A percentile compares a stretch with the other conserved stretches of the same genome.
Conservation (phyloP, 2,888 invertebrate species). For the Amphiduros pacificus region DNA sequence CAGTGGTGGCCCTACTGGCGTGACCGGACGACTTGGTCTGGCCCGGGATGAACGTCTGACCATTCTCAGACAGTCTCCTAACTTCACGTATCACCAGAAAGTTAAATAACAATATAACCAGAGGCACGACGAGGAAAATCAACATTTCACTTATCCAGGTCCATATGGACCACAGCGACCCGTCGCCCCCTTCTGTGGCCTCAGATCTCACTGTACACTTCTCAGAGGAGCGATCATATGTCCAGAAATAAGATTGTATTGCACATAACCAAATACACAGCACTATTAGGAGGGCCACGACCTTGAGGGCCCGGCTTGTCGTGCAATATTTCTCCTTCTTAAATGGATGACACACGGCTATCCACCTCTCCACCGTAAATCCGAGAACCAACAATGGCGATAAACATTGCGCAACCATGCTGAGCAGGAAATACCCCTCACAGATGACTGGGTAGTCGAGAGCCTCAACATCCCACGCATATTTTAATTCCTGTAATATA, state of each 20-base stretch:
- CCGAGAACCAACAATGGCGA: constrained; percentile 56
- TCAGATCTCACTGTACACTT: constrained; percentile 39
- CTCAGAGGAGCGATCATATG: constrained; percentile 36
- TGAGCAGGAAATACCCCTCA: constrained; percentile 48
- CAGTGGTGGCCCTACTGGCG: constrained; percentile 50
- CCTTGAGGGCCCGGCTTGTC: constrained; percentile 43
- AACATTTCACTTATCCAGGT: constrained; percentile 51
- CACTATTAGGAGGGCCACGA: constrained; percentile 36
- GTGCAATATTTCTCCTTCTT: constrained; percentile 52
- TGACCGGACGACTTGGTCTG: constrained; percentile 20
- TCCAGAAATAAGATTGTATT: constrained; percentile 54
- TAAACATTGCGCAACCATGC: constrained; percentile 49
- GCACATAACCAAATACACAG: constrained; percentile 39
- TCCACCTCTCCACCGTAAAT: constrained; percentile 57
- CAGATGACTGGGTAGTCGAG: constrained; percentile 44
- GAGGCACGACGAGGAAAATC: constrained; percentile 50
- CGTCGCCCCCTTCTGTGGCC: constrained; percentile 29
- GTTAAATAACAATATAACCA: constrained; percentile 53
- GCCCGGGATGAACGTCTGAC: background rate
- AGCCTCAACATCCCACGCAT: constrained; percentile 50
- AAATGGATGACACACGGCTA: constrained; percentile 44
- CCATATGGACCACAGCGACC: constrained; percentile 44
- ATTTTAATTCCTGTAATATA: constrained; percentile 48
- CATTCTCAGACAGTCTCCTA: constrained; percentile 36
- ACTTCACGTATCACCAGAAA: constrained; percentile 55